A percentile compares a stretch with the other conserved stretches of the same genome.
Conservation (phyloP, 2,888 invertebrate genomes). For the Plusia festucae region DNA sequence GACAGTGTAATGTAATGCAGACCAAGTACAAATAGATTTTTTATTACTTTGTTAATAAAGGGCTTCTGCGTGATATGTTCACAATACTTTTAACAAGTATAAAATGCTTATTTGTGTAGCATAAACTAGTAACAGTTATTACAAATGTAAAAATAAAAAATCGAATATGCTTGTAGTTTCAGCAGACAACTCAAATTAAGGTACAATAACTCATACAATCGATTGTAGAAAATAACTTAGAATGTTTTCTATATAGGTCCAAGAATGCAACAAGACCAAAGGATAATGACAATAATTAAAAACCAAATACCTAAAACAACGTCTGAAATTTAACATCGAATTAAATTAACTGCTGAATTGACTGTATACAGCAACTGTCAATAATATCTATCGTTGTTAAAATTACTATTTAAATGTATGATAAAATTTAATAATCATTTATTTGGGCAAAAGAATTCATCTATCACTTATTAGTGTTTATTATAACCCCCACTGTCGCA, state of each 20-base stretch:
- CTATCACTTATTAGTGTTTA: too few relatives aligned
- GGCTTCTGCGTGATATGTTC: neutral
- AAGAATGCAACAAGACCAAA: slow-evolving; percentile 49
- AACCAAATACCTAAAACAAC: slow-evolving; percentile 38
- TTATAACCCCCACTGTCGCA: neutral
- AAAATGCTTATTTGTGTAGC: neutral
- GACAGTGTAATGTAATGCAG: slow-evolving; percentile 58
- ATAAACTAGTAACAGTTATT: neutral
- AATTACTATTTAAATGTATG: slow-evolving; percentile 5
- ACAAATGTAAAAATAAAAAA: neutral
- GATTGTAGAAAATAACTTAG: slow-evolving; percentile 14
- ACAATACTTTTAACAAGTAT: neutral
- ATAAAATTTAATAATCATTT: slow-evolving; percentile 2
- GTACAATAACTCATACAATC: slow-evolving; percentile 2
- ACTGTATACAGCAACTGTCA: slow-evolving; percentile 33
- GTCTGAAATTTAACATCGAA: slow-evolving; percentile 48
- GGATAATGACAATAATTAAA: slow-evolving; percentile 55
- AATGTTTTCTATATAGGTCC: slow-evolving; percentile 30
- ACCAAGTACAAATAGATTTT: neutral
- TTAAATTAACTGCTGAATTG: slow-evolving; percentile 43
- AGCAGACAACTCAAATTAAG: neutral
- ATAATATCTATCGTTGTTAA: slow-evolving; percentile 20
- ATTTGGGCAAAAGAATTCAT: neutral
- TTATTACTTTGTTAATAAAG: neutral
- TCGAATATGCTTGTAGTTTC: neutral